Evolutionary conservation across 2,888 invertebrate species (phyloP).

Genomic region (Drosophila sordidapex): DNA sequence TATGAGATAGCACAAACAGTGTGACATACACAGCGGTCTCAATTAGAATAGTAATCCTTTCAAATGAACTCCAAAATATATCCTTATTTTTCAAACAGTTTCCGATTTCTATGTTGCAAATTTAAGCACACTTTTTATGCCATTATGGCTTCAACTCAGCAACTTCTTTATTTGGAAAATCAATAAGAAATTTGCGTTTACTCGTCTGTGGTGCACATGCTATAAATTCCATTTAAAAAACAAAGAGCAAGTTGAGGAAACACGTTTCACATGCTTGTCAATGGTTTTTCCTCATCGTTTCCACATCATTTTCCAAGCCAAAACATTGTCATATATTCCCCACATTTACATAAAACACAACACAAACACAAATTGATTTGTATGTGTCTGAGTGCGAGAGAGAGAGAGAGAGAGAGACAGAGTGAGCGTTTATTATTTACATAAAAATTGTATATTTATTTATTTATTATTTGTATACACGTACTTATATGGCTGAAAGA

Average conservation of each 20-base stretch:
- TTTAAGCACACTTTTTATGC: slow-evolving; percentile 9
- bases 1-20: background rate
- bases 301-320: slow-evolving; percentile 71
- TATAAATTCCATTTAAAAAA: slow-evolving; percentile 34
- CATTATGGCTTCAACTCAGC: background rate
- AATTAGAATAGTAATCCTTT: background rate
- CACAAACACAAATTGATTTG: slow-evolving; percentile 21
- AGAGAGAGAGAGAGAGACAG: background rate
- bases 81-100: background rate
- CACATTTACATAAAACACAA: slow-evolving; percentile 56
- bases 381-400: slow-evolving; percentile 6
- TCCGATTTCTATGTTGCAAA: background rate
- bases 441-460: slow-evolving; percentile 71
- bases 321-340: slow-evolving; percentile 55
- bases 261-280: slow-evolving; percentile 51
- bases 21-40: background rate
- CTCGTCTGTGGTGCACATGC: slow-evolving; percentile 11
- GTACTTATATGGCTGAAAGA: slow-evolving; percentile 60
- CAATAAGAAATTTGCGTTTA: slow-evolving; percentile 21
- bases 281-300: slow-evolving; percentile 72
- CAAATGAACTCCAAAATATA: background rate
- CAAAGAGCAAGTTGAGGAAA: slow-evolving; percentile 15
- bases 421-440: slow-evolving; percentile 52
- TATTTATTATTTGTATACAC: slow-evolving; percentile 68
- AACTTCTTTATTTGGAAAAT: slow-evolving; percentile 27